Evolutionary conservation across 2,888 invertebrate species (phyloP).

Genomic region (Sipha maydis): DNA sequence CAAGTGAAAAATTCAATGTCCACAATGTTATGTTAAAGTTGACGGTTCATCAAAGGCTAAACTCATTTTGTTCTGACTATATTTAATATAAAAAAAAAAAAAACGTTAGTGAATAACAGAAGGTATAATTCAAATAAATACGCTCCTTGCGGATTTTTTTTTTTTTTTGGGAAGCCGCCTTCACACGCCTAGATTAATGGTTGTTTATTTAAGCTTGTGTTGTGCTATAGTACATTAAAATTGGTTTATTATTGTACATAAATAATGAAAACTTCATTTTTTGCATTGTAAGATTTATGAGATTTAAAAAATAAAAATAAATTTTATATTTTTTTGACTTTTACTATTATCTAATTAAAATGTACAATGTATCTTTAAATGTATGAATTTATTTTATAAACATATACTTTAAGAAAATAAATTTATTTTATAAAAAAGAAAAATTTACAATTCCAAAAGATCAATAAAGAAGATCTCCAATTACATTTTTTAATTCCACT

Average conservation of each 20-base stretch:
- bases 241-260: constrained; percentile 31
- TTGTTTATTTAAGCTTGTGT: constrained; percentile 23
- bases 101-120: too few relatives aligned
- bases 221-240: constrained; percentile 31
- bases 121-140: background rate
- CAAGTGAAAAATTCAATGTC: background rate
- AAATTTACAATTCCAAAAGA: background rate
- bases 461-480: constrained; percentile 58
- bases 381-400: constrained; percentile 24
- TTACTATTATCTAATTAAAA: background rate
- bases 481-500: constrained; percentile 49
- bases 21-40: background rate
- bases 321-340: background rate
- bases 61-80: too few relatives aligned
- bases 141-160: constrained; percentile 2
- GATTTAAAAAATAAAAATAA: background rate
- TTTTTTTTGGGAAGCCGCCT: background rate
- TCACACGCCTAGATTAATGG: constrained; percentile 28
- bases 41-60: background rate
- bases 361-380: background rate
- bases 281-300: constrained; percentile 40
- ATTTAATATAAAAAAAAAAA: too few relatives aligned
- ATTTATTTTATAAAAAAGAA: constrained; percentile 27
- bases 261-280: constrained; percentile 33
- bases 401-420: background rate